Evolutionary conservation across 2,888 invertebrate species (phyloP).

Genomic region (Sinopyrophorus schimmeli): DNA sequence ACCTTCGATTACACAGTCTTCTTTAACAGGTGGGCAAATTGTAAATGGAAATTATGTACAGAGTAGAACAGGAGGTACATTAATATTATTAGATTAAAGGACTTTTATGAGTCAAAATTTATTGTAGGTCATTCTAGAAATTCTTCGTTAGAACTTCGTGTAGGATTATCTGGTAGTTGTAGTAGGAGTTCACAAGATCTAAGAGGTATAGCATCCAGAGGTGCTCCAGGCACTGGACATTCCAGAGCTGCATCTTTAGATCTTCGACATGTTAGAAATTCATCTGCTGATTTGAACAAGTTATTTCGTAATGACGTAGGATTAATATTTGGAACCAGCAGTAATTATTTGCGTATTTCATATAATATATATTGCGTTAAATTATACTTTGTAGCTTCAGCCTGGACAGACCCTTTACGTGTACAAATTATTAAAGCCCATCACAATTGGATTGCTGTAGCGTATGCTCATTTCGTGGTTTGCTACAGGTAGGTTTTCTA

Average conservation of each 20-base stretch:
- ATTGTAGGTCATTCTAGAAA: conserved; percentile 70
- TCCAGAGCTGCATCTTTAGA: conserved; percentile 85
- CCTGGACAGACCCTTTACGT: conserved; percentile 82
- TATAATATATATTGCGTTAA: too few species aligned
- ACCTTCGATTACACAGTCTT: conserved; percentile 10
- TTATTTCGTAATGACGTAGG: conserved; percentile 72
- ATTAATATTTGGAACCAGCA: conserved; percentile 67
- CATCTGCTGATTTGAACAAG: conserved; percentile 75
- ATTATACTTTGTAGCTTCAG: conserved; percentile 59
- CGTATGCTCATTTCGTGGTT: conserved; percentile 93
- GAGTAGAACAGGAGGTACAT: conserved; percentile 37
- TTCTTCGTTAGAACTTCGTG: conserved; percentile 78
- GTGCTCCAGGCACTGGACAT: conserved; percentile 60
- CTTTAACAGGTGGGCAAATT: conserved; percentile 26
- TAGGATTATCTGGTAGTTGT: conserved; percentile 54
- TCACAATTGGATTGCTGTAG: conserved; percentile 97
- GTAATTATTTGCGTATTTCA: conserved; percentile 40
- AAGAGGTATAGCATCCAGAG: conserved; percentile 52
- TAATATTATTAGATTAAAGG: not conserved
- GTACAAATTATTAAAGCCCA: conserved; percentile 95
- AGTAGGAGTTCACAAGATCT: conserved; percentile 58
- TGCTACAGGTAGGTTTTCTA: conserved; percentile 75
- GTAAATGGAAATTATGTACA: conserved; percentile 33
- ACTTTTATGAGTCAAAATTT: conserved; percentile 1
- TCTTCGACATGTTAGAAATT: conserved; percentile 71